Conservation (phyloP, 2,888 invertebrate genomes). For the Tenthredo mesomela region DNA sequence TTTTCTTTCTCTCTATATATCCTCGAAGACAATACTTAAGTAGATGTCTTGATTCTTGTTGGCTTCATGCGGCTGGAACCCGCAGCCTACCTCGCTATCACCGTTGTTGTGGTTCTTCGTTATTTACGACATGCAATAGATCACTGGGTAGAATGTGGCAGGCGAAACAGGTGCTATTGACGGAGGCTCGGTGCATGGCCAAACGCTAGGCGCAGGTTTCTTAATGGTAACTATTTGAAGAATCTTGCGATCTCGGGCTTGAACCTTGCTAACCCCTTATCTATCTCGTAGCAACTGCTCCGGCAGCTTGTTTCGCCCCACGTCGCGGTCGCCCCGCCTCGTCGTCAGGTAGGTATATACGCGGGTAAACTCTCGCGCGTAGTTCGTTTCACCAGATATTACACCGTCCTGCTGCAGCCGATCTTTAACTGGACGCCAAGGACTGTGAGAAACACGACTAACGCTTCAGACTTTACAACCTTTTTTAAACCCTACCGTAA, state of each 20-base stretch:
- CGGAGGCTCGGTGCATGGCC: conserved; percentile 28
- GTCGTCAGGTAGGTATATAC: conserved; percentile 23
- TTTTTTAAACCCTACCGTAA: not conserved
- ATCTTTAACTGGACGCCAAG: conserved; percentile 42
- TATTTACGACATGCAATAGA: conserved; percentile 38
- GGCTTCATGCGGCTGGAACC: not conserved
- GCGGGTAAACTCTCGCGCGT: conserved; percentile 16
- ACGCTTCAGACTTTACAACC: conserved; percentile 8
- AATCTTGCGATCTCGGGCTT: conserved; percentile 70
- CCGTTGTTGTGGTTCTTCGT: conserved; percentile 31
- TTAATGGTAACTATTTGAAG: conserved; percentile 71
- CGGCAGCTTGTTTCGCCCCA: conserved; percentile 44
- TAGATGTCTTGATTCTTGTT: conserved; percentile 28
- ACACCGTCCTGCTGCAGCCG: conserved; percentile 23
- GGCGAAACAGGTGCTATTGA: conserved; percentile 47
- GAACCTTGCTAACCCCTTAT: conserved; percentile 68
- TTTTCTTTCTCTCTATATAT: not conserved
- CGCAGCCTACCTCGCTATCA: not conserved
- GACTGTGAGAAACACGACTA: conserved; percentile 49
- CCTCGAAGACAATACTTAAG: not conserved
- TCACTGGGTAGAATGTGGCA: conserved; percentile 36
- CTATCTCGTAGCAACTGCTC: conserved; percentile 59
- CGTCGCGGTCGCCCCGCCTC: conserved; percentile 39
- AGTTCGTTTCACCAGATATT: conserved; percentile 47
- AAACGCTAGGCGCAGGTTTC: conserved; percentile 59